These are phyloP conservation scores for Lepidostoma basale DNA, from an alignment of 1,140 invertebrate genomes.

Conservation along the genomic window DNA sequence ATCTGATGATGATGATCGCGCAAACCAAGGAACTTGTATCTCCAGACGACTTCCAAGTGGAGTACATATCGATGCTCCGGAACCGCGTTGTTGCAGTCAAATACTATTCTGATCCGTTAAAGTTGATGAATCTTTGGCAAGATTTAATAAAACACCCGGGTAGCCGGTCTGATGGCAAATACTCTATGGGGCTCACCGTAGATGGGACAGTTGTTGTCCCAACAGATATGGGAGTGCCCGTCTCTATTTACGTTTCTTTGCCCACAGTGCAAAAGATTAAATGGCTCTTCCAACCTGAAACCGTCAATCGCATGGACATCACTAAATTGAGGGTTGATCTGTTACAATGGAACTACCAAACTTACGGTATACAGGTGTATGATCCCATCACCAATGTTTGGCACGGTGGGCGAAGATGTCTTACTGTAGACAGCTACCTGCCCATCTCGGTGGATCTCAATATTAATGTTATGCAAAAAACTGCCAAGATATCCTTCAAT, in stretches of 20 bases:
- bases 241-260: constrained; percentile 48
- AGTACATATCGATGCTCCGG: background rate
- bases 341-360: constrained; percentile 31
- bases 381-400: constrained; percentile 52
- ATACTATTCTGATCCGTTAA: background rate
- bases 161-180: constrained; percentile 9
- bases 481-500: constrained; percentile 6
- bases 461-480: constrained; percentile 42
- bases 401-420: constrained; percentile 50
- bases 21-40: background rate
- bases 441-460: constrained; percentile 49
- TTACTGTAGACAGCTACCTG: constrained; percentile 46
- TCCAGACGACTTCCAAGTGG: constrained; percentile 8
- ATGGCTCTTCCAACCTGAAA: background rate
- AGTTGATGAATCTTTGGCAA: background rate
- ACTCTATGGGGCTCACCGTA: constrained; percentile 37
- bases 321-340: constrained; percentile 11
- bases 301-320: background rate
- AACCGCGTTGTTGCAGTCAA: constrained; percentile 21
- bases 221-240: constrained; percentile 56
- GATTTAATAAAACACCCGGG: background rate
- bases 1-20: background rate
- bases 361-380: constrained; percentile 49
- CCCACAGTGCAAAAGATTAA: constrained; percentile 46
- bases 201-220: constrained; percentile 46